Evolutionary conservation across 2,888 invertebrate species (phyloP).

Genomic region (Rhodophaea formosa): DNA sequence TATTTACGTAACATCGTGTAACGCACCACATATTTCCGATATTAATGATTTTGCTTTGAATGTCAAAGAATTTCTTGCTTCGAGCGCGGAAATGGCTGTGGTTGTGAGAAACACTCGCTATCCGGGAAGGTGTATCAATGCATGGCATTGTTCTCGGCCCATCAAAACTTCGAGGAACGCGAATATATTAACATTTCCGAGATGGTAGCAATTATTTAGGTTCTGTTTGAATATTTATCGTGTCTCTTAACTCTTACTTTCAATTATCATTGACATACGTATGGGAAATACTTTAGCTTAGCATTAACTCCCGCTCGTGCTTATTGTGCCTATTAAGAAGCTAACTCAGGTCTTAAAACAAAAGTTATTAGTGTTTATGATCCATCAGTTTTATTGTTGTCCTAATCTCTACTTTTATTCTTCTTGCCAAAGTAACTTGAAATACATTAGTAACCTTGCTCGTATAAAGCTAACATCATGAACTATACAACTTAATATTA

Average conservation of each 20-base stretch:
- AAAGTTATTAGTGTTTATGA: too few relatives aligned
- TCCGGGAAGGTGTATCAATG: constrained; percentile 49
- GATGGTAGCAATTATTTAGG: constrained; percentile 20
- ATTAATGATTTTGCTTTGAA: constrained; percentile 29
- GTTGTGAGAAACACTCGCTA: constrained; percentile 45
- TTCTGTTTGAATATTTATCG: constrained; percentile 5
- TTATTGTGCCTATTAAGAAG: too few relatives aligned
- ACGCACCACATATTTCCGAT: constrained; percentile 29
- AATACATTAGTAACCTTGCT: too few relatives aligned
- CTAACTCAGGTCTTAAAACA: too few relatives aligned
- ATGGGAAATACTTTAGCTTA: too few relatives aligned
- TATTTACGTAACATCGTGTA: constrained; percentile 10
- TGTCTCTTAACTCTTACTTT: neutral
- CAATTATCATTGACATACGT: neutral
- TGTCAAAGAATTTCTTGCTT: constrained; percentile 31
- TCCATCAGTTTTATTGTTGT: too few relatives aligned
- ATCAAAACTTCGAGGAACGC: constrained; percentile 40
- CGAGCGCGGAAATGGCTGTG: constrained; percentile 39
- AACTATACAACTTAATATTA: too few relatives aligned
- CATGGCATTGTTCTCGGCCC: constrained; percentile 43
- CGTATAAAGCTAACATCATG: too few relatives aligned
- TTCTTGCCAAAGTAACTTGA: too few relatives aligned
- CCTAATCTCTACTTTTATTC: too few relatives aligned
- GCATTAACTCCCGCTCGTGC: too few relatives aligned
- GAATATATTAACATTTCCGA: constrained; percentile 37